Evolutionary conservation across 2,888 invertebrate species (phyloP), one percentile per base, ranked within the genome.

Genomic region (Drosophila atripex): DNA sequence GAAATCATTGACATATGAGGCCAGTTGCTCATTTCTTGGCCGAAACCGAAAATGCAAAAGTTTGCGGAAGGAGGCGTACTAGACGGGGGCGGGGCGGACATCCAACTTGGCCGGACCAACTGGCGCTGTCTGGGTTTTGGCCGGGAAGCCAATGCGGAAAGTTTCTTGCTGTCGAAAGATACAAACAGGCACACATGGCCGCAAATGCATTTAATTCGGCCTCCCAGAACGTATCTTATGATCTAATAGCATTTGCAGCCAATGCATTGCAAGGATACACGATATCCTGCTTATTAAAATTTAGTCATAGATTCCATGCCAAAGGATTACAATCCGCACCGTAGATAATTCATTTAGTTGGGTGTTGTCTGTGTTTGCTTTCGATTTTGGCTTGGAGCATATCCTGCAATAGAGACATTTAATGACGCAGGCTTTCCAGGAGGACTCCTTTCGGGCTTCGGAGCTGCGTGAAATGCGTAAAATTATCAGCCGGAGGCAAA

Each of bases 1-100:
- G 54, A 72, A 71, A 82, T 73, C 85, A 87, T 76, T 87, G 87
- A 87, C 87, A 82, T 82, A 86, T 80, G 82, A 78, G 85, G 76
- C 72, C 74, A 86, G 80, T 84, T 75, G 73, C 78, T 80, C 70
- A 77, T 75, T 80, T 76, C 75, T 84, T 63, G 72, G 60, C 68
- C 80, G 70, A 50, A 69, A 68, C 54, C 35, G 71, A 64, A 86
- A 86, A 82, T 86, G 80, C 82, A 87, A 76, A 85, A 76, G 87
- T 78, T 76, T 45, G 38, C 52, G 54, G 56, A 60, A 54, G 46
- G 18, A 23, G 32, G 21, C 43, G 30, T 18, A 14, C 30, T 4
- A n/a, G 54, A 8, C 18, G 30, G 21, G 11, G 16, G 2, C 14
- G 16, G 16, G 45, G 43, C 35, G 32, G 28, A 11, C 39, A 35